These are phyloP conservation scores for Pseudobourletiella spinata DNA, from an alignment of 1,140 invertebrate species.

Conservation along the genomic window DNA sequence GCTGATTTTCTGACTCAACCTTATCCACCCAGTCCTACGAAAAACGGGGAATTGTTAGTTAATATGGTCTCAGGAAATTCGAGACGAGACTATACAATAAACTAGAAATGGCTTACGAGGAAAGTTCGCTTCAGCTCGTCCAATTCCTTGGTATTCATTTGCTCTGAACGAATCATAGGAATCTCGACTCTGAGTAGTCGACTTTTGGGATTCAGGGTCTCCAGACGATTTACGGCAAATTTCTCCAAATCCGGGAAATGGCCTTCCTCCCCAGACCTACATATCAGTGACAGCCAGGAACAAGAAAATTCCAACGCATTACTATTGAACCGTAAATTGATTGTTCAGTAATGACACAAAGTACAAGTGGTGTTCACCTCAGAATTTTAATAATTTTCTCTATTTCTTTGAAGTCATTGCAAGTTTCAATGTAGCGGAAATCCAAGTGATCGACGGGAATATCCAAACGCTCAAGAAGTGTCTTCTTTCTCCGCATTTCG, in stretches of 20 bases:
- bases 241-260: constrained; percentile 50
- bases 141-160: constrained; percentile 41
- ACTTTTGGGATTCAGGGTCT: constrained; percentile 47
- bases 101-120: constrained; percentile 33
- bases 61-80: too few species aligned
- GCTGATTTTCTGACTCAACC: constrained; percentile 4
- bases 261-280: constrained; percentile 58
- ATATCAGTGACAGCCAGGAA: too few species aligned
- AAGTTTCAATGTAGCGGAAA: constrained; percentile 49
- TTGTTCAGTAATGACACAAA: background rate
- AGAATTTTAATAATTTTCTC: constrained; percentile 53
- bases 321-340: background rate
- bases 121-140: constrained; percentile 44
- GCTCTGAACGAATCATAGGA: constrained; percentile 43
- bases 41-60: too few species aligned
- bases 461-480: constrained; percentile 44
- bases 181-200: constrained; percentile 44
- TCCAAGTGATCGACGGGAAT: constrained; percentile 53
- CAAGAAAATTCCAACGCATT: background rate
- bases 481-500: constrained; percentile 2
- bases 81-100: too few species aligned
- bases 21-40: constrained; percentile 26
- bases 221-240: constrained; percentile 48
- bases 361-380: constrained; percentile 40
- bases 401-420: constrained; percentile 46